Percentiles rank a stretch among this genome's conserved stretches.
phyloP scores from a whole-genome alignment of 2,113 vertebrate species.

The Solenodon paradoxus region DNA sequence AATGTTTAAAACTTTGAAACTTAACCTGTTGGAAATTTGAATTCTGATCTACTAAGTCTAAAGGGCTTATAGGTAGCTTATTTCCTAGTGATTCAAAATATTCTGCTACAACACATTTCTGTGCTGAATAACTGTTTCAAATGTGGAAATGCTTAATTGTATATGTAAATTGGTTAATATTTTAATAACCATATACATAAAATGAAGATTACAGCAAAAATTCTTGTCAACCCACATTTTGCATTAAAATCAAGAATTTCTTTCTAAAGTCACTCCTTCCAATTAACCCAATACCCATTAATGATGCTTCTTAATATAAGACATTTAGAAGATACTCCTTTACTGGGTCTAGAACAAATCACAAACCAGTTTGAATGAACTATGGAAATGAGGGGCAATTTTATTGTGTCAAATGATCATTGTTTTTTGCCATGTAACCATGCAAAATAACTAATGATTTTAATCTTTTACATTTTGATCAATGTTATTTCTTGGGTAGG shows the following conservation, averaged over 20 bases:
- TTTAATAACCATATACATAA: slow-evolving; percentile 31
- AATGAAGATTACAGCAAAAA: background rate
- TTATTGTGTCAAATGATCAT: background rate
- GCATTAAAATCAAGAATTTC: background rate
- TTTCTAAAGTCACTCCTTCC: background rate
- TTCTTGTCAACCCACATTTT: background rate
- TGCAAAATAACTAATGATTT: background rate
- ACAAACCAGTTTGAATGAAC: background rate
- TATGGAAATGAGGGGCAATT: background rate
- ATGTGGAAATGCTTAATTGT: background rate
- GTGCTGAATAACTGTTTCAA: background rate
- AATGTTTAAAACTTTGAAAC: background rate
- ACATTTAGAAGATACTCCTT: background rate
- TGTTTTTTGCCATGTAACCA: background rate
- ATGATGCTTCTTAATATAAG: background rate
- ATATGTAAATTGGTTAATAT: background rate
- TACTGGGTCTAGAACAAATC: background rate
- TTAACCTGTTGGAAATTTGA: background rate
- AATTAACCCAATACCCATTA: background rate
- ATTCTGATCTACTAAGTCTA: background rate
- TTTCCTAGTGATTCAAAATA: background rate
- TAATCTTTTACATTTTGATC: background rate
- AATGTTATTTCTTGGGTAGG: background rate
- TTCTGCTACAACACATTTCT: background rate
- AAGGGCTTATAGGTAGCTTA: background rate